These are phyloP conservation scores for Salvelinus namaycush DNA, from an alignment of 2,113 vertebrate species.

Conservation along the genomic window DNA sequence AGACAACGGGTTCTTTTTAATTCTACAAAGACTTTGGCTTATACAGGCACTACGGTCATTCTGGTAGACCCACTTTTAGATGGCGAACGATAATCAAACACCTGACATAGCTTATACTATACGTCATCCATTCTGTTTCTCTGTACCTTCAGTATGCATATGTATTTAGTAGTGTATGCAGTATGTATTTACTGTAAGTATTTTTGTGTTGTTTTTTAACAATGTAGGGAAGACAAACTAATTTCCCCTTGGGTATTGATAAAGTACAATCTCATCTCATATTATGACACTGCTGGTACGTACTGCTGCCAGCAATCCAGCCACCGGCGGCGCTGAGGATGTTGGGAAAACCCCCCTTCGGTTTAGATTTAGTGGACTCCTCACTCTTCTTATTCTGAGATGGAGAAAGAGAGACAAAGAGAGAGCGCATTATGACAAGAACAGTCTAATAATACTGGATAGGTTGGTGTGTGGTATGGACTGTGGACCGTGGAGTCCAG, in stretches of 20 bases:
- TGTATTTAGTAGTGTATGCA: too few species aligned
- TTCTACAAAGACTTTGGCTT: neutral
- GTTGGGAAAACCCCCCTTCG: slow-evolving; percentile 67
- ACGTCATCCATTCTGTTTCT: too few species aligned
- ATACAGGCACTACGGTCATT: neutral
- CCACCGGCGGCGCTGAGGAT: slow-evolving; percentile 70
- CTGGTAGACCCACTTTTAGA: too few species aligned
- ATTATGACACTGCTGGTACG: slow-evolving; percentile 24
- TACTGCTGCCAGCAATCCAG: slow-evolving; percentile 75
- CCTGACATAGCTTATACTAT: too few species aligned
- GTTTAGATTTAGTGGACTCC: slow-evolving; percentile 74
- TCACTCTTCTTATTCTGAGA: slow-evolving; percentile 75
- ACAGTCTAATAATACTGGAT: too few species aligned
- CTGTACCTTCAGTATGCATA: too few species aligned
- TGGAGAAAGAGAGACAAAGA: slow-evolving; percentile 1
- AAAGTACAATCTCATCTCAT: too few species aligned
- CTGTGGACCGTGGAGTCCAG: neutral
- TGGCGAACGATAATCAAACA: neutral
- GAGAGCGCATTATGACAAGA: neutral
- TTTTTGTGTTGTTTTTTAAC: too few species aligned
- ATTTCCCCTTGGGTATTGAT: too few species aligned
- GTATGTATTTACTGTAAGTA: too few species aligned
- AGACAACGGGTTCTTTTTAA: slow-evolving; percentile 60
- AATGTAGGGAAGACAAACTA: too few species aligned
- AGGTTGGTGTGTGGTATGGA: too few species aligned